Conservation (phyloP, 2,797 vertebrate species). For the Stomatorhinus walkeri region DNA sequence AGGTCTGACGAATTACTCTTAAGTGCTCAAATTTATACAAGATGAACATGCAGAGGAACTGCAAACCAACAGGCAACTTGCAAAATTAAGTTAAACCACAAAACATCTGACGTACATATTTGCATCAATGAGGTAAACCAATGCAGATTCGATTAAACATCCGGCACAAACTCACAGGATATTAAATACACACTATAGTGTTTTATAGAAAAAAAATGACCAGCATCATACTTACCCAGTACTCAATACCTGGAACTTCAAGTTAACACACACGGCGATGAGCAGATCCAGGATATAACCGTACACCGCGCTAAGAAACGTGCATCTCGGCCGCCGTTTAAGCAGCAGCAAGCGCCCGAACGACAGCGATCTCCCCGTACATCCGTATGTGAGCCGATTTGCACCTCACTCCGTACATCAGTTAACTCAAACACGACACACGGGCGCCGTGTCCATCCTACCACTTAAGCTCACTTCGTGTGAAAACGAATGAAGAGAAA, state of each 20-base stretch:
- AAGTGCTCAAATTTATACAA: constrained; percentile 9
- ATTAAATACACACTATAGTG: neutral
- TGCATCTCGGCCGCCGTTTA: neutral
- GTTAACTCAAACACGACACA: neutral
- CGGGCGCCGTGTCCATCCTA: neutral
- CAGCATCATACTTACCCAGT: neutral
- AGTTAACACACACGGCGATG: neutral
- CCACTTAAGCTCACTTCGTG: neutral
- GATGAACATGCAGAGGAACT: neutral
- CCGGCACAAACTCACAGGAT: neutral
- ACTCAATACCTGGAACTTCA: neutral
- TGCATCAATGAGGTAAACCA: neutral
- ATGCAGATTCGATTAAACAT: neutral
- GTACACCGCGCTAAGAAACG: neutral
- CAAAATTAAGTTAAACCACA: neutral
- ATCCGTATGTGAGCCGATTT: neutral
- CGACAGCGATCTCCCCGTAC: neutral
- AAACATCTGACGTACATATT: neutral
- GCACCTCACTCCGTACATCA: neutral
- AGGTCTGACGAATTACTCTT: constrained; percentile 3
- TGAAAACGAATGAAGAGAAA: neutral
- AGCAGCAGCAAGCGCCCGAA: neutral
- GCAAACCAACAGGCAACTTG: neutral
- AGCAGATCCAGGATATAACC: neutral
- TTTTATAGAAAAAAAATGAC: neutral